Evolutionary conservation across 2,113 vertebrate species (phyloP).

Genomic region (Pygoscelis antarcticus): DNA sequence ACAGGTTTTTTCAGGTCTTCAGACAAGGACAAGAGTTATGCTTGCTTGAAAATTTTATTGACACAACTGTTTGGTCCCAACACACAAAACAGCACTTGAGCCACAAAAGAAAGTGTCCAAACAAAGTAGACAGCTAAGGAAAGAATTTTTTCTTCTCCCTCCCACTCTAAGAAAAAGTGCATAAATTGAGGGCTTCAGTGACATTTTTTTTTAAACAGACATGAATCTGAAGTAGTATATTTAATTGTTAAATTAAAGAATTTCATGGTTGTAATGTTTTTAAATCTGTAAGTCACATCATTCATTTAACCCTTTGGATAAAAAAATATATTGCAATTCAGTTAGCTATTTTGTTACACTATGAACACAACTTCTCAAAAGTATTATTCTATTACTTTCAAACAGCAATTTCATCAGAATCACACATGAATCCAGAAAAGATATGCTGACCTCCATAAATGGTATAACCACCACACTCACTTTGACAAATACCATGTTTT

Average conservation of each 20-base stretch:
- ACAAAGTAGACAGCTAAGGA: constrained; percentile 75
- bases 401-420: constrained; percentile 50
- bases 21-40: constrained; percentile 70
- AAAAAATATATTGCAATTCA: constrained; percentile 71
- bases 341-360: constrained; percentile 57
- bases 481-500: not conserved
- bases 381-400: constrained; percentile 37
- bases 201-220: constrained; percentile 54
- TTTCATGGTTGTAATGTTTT: constrained; percentile 65
- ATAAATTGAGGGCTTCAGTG: constrained; percentile 63
- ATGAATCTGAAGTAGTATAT: constrained; percentile 59
- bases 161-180: constrained; percentile 61
- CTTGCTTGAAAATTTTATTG: constrained; percentile 95
- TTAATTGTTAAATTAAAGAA: constrained; percentile 71
- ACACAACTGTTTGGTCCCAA: constrained; percentile 91
- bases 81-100: constrained; percentile 85
- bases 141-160: constrained; percentile 45
- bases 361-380: constrained; percentile 52
- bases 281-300: constrained; percentile 70
- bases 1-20: not conserved
- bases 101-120: constrained; percentile 76
- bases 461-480: not conserved
- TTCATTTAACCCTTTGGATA: constrained; percentile 73
- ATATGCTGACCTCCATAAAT: constrained; percentile 15
- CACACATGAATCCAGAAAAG: constrained; percentile 39